These are phyloP conservation scores for Falco naumanni DNA, from an alignment of 2,797 vertebrate species.

Conservation along the genomic window DNA sequence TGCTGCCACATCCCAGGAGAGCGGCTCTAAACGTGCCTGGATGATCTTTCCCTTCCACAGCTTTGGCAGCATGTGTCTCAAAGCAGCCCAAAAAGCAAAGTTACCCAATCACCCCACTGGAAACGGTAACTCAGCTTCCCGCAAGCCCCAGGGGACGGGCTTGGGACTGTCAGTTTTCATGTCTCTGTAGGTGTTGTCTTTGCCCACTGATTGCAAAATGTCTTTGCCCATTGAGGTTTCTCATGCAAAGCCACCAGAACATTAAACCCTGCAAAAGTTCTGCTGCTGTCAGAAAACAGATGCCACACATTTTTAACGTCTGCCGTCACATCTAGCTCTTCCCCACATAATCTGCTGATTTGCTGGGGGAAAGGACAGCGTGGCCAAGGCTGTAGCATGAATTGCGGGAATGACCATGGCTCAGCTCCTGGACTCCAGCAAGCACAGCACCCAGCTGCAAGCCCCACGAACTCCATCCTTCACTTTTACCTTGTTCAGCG, in stretches of 20 bases:
- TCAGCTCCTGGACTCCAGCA: background rate
- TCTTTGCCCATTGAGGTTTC: background rate
- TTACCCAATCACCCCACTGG: background rate
- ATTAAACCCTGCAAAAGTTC: background rate
- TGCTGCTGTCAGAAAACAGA: background rate
- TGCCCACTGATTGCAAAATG: background rate
- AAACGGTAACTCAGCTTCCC: background rate
- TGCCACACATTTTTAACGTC: rapidly evolving
- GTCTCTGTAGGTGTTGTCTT: background rate
- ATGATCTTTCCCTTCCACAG: background rate
- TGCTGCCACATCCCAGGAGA: background rate
- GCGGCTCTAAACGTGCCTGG: background rate
- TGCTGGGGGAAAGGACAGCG: rapidly evolving
- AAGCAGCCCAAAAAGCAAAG: background rate
- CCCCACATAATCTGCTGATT: background rate
- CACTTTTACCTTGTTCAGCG: constrained; percentile 91
- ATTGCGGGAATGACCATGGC: background rate
- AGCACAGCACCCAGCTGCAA: background rate
- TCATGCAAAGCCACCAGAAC: background rate
- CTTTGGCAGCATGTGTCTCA: background rate
- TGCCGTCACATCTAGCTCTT: background rate
- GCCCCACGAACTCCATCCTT: background rate
- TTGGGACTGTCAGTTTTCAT: background rate
- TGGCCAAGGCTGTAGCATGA: background rate
- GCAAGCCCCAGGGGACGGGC: background rate